Base-by-base conservation (phyloP, 2,888 invertebrate genomes). In the Nomada fucata region DNA sequence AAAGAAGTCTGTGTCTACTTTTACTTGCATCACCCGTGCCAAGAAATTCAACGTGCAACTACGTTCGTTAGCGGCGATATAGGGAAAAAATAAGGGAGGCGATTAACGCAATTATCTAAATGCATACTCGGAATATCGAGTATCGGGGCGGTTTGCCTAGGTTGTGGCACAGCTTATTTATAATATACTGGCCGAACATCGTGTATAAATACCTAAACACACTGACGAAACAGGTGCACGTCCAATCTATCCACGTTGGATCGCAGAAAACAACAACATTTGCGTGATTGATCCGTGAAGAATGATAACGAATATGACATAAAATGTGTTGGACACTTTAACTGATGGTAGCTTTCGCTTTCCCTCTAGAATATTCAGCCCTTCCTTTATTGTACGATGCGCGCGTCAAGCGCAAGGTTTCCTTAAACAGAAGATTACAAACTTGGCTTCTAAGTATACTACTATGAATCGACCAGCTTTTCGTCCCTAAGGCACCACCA, bases 381-480 rank as follows among this genome's bases (percentile, higher is more conserved):
- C 47, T 63, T 72, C 36, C 29, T 70, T 74, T 65, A 82, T 80
- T 72, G 63, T 50, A 7, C 23, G 42, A 20, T 50, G 57, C 23
- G 87, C 50, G 57, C 65, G 71, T 76, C 55, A 44, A 70, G 84
- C 77, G 86, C 88, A 87, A 86, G 91, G 92, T 92, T 91, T 92
- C 91, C 88, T 92, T 88, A 89, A 88, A 89, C 90, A 89, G 80
- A 86, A 90, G 92, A 91, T 92, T 91, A 91, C 87, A 71, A 29
- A 88, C 76, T 84, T 89, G 92, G 92, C 92, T 91, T 92, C 92
- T 90, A 91, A 92, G 91, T 90, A 90, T 87, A 89, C 89, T 36
- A 36, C 36, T 68, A 87, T 86, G 90, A 87, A 91, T 91, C 89
- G 89, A 90, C 86, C 86, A 82, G 88, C 86, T 89, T 84, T 86